Evolutionary conservation across 2,888 invertebrate species (phyloP), one percentile per base, ranked within the genome.

Genomic region (Scaptomyza cyrtandrae): DNA sequence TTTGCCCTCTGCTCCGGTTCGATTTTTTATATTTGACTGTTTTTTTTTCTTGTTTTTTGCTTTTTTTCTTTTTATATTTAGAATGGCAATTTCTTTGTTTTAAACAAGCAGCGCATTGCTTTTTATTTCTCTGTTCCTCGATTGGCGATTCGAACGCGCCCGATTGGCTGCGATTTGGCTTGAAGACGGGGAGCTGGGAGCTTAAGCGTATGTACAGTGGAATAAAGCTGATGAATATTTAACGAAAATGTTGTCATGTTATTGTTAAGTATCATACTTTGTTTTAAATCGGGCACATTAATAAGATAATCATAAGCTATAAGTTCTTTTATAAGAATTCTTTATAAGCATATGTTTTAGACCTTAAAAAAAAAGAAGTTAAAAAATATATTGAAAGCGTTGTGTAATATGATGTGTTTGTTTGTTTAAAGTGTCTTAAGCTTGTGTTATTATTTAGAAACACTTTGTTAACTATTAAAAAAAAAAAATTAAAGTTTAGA

Each of bases 81-180:
- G 80, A 89, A 78, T 81, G 69, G 82, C 84, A 87, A 89, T 89
- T 89, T 82, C 83, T 88, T 86, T 80, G 80, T 88, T 89, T 89
- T 88, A 83, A 83, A 83, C 89, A 83, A 88, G 86, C 75, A 86
- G 86, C 86, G 88, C 89, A 86, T 88, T 83, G 86, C 86, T 87
- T 84, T 89, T 89, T 89, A 89, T 89, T 81, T 78, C 77, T 73
- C 72, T 52, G 45, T 41, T 41, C 46, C 73, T 73, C 86, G 86
- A 88, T 88, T 89, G 85, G 88, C 70, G 75, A 86, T 86, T 86
- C 74, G 76, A 85, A 82, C 71, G 83, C 87, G 79, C 64, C 80
- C 81, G 86, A 85, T 80, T 88, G 88, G 84, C 83, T 88, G 68
- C 85, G 84, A 86, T 86, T 85, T 78, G 48, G 45, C 46, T 56